These are phyloP conservation scores for Mobula hypostoma DNA, from an alignment of 2,113 vertebrate species.

Conservation along the genomic window DNA sequence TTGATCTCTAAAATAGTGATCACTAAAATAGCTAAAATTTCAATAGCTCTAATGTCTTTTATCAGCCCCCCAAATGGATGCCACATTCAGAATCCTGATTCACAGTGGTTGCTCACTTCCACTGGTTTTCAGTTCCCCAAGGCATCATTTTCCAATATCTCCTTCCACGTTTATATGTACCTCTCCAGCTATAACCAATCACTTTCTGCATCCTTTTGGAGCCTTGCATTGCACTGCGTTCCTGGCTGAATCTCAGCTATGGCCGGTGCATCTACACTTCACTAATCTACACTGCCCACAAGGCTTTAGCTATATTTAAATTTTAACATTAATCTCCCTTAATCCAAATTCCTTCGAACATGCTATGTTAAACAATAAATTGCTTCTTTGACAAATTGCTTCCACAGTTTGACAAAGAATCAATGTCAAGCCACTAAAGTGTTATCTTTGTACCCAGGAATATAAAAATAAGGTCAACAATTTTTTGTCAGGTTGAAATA, in stretches of 20 bases:
- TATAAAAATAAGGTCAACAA: not conserved
- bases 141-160: not conserved
- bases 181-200: not conserved
- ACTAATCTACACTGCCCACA: not conserved
- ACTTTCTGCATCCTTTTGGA: not conserved
- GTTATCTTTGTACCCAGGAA: not conserved
- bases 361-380: not conserved
- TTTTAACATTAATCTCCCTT: not conserved
- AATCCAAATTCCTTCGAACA: not conserved
- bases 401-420: not conserved
- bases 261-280: not conserved
- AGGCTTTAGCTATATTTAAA: not conserved
- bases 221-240: not conserved
- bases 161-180: not conserved
- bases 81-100: not conserved
- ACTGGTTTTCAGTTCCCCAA: not conserved
- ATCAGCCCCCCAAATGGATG: not conserved
- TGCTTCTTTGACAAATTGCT: not conserved
- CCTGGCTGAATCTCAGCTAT: not conserved
- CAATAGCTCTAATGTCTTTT: not conserved
- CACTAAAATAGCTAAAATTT: not conserved
- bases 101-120: not conserved
- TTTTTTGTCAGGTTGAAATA: constrained; percentile 4
- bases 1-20: not conserved
- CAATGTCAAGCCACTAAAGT: not conserved